Base-by-base conservation (phyloP, 2,888 invertebrate genomes). In the Chelonus formosanus region DNA sequence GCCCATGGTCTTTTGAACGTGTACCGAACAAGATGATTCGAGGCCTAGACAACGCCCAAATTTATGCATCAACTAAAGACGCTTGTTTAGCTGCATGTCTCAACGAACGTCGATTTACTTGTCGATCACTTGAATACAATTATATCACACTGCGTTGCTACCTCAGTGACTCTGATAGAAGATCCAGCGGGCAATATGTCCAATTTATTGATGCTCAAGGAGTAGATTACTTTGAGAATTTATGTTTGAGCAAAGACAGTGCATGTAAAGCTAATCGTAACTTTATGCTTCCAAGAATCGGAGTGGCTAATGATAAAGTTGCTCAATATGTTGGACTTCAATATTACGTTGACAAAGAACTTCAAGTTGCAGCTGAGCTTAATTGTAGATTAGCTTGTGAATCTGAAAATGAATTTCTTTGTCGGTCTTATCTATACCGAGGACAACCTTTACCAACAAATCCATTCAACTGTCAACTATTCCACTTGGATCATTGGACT, bases 1-100 rank as follows among this genome's bases (percentile, higher is more conserved):
- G 96, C 70, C 95, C 96, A 44, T 96, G 96, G 96, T 89, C 95
- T 48, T 96, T 97, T 84, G 96, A 97, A 85, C 88, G 96, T 55
- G 94, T 96, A 50, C 96, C 96, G 3, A 96, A 96, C 84, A 95
- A 95, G 85, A 92, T 95, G 85, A 92, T 96, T 67, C 89, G 95
- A 47, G 95, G 95, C 0, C 87, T 95, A 76, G 96, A 96, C 86
- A 95, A 96, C 80, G 94, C 95, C 45, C 88, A 96, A 69, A 95
- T 96, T 83, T 96, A 95, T 84, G 95, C 96, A 1, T 95, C 95
- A 56, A 95, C 96, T 66, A 96, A 96, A 85, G 96, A 96, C 86
- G 95, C 95, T 68, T 97, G 96, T 80, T 87, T 96, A 36, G 94
- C 96, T 35, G 94, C 96, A 48, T 97, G 96, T 83, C 87, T 96